Conservation (phyloP, 2,113 vertebrate species). For the Arizona elegans region DNA sequence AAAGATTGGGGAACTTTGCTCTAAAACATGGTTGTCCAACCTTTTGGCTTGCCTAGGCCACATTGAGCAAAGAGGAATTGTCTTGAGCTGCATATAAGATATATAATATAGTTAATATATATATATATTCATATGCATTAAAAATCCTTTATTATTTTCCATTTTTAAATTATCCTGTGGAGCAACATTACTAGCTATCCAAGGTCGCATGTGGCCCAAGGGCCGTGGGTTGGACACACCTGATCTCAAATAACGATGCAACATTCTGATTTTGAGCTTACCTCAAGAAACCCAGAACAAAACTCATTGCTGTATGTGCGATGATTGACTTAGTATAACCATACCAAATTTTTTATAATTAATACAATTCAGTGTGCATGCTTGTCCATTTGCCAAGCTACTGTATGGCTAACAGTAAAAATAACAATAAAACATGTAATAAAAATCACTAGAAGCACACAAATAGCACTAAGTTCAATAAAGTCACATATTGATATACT, state of each 20-base stretch:
- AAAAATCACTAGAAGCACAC: background rate
- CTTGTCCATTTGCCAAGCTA: background rate
- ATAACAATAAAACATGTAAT: background rate
- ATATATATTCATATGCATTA: no score
- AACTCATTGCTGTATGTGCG: background rate
- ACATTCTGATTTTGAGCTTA: background rate
- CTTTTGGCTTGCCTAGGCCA: no score
- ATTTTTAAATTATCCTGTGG: no score
- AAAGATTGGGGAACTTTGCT: no score
- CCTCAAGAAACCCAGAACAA: background rate
- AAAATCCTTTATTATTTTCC: no score
- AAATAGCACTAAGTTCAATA: background rate
- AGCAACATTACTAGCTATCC: no score
- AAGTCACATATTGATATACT: background rate
- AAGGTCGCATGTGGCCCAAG: no score
- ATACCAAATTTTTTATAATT: background rate
- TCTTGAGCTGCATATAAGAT: no score
- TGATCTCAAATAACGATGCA: background rate
- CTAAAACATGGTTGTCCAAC: background rate
- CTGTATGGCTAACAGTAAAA: background rate
- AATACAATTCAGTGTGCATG: background rate
- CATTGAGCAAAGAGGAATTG: no score
- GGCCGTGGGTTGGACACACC: no score
- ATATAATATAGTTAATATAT: no score
- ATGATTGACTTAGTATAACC: background rate